Evolutionary conservation across 2,888 invertebrate genomes (phyloP), one percentile per base, ranked within the genome.

Genomic region (Lamellibrachia columna): DNA sequence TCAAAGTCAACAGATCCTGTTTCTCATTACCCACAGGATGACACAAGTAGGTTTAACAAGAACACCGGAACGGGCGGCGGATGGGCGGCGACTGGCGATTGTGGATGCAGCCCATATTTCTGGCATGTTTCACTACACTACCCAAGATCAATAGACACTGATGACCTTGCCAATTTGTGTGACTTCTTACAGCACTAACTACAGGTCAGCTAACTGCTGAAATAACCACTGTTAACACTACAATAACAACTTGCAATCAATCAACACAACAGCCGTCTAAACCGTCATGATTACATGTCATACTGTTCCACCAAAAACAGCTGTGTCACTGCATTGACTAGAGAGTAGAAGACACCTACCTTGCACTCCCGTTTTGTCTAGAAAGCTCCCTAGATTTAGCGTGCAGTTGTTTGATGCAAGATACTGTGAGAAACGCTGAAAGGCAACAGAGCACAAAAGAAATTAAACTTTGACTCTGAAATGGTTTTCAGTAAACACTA

Each of bases 401-500:
- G 99, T 98, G 96, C 99, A 99, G 97, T 99, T 99, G 97, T 99
- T 99, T 95, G 99, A 99, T 93, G 99, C 99, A 97, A 99, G 97
- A 97, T 99, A 99, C 97, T 99, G 99, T 97, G 99, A 99, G 97
- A 99, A 99, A 97, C 99, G 98, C 99, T 99, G 95, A 91, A 95
- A 95, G 92, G 92, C 58, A 94, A 94, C 93, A 92, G 92, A 93
- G 40, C 91, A 92, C 91, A 52, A 28, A 92, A 53, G 40, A 55
- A 22, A 91, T 90, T 90, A 58, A 53, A 75, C 11, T 75, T 52
- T 28, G 75, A 75, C 15, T 6, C 3, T 2, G n/a, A 75, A 75
- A 75, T 15, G 75, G 6, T n/a, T 75, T n/a, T 2, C 75, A 75
- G 40, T 75, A 15, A 75, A 75, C 75, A 22, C 6, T 75, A 75